Base-by-base conservation (phyloP, 2,888 invertebrate species). In the Drosophila neotestacea region DNA sequence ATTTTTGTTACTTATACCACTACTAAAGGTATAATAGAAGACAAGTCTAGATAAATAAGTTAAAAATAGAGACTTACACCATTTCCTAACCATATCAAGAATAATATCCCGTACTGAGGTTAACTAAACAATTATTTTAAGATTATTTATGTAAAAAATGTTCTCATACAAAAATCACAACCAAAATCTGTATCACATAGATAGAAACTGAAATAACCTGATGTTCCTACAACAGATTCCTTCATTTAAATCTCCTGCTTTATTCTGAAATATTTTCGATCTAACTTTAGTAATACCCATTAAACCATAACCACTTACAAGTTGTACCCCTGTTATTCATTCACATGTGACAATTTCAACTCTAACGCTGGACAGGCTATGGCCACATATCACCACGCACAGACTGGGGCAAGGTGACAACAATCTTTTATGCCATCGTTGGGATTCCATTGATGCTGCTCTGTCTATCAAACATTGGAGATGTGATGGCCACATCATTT, bases 371-470 rank as follows among this genome's bases (percentile, higher is more conserved):
- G 92, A 30, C 92, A 98, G 98, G 98, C 39, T 98, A 98, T 92
- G 98, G 98, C 6, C 98, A 98, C 92, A 98, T 98, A 70, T 96
- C 98, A 0, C 98, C 98, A 1, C 98, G 97, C 93, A 98, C 98
- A 0, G 95, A 96, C 88, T 96, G 96, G 91, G 98, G 98, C 44
- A 98, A 98, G 93, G 96, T 98, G 77, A 96, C 97, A 77, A 98
- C 98, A 11, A 98, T 98, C 89, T 96, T 98, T 92, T 98, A 98
- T 93, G 98, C 98, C 28, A 98, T 98, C 91, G 94, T 98, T 77
- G 98, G 97, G 50, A 98, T 98, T 81, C 98, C 98, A 0, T 93
- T 98, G 78, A 98, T 98, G 98, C 94, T 98, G 85, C 94, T 98
- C 16, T 98, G 98, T 88, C 94, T 98, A 77, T 98, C 98, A 60